These are phyloP conservation scores for Acanthis flammea DNA, from an alignment of 2,797 vertebrate species.

Conservation along the genomic window DNA sequence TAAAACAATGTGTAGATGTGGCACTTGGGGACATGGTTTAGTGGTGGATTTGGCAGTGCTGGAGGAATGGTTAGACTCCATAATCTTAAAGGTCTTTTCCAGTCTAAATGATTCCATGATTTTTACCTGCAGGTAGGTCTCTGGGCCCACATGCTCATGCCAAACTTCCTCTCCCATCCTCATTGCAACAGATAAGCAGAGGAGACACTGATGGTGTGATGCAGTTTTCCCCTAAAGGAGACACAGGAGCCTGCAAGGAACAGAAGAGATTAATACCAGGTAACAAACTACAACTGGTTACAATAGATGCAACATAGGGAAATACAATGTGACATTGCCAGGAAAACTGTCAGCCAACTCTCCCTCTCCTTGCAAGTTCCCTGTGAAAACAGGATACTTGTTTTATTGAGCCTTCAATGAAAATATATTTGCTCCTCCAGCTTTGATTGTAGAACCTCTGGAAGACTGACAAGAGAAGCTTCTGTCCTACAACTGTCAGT, in stretches of 20 bases:
- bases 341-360: background rate
- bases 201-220: background rate
- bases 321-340: background rate
- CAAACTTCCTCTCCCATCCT: background rate
- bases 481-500: background rate
- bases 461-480: background rate
- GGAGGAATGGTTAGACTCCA: background rate
- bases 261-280: background rate
- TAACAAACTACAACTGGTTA: background rate
- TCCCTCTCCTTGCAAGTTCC: background rate
- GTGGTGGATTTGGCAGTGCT: background rate
- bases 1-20: background rate
- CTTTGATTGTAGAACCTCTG: background rate
- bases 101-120: background rate
- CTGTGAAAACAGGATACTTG: background rate
- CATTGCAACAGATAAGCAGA: background rate
- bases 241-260: background rate
- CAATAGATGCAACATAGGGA: background rate
- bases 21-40: background rate
- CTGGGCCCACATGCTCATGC: background rate
- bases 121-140: conserved; percentile 1
- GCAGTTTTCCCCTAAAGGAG: background rate
- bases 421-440: background rate
- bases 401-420: background rate
- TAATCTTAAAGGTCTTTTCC: background rate